Conservation (phyloP, 2,888 invertebrate genomes). For the Phragmatobia fuliginosa region DNA sequence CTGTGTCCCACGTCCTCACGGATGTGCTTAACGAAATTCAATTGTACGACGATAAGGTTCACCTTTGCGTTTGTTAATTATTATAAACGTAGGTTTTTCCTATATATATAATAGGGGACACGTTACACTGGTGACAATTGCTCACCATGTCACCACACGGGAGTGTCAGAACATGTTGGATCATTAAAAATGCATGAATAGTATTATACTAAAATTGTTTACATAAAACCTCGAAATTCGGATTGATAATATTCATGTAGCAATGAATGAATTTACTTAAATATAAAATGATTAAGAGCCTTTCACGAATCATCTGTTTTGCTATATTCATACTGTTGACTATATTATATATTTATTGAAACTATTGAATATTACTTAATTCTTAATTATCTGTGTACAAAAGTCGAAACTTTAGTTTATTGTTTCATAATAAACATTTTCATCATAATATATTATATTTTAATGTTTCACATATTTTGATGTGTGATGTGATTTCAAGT, state of each 20-base stretch:
- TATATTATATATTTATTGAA: too few relatives aligned
- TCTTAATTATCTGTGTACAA: not conserved
- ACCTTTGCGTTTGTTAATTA: slow-evolving; percentile 59
- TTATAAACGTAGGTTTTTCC: slow-evolving; percentile 58
- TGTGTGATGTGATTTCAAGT: too few relatives aligned
- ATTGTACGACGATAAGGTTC: slow-evolving; percentile 66
- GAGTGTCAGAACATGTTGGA: not conserved
- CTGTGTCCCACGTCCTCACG: slow-evolving; percentile 79
- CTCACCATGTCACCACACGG: not conserved
- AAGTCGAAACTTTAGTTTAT: not conserved
- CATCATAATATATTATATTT: too few relatives aligned
- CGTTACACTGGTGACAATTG: not conserved
- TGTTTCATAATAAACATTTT: too few relatives aligned
- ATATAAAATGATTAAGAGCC: too few relatives aligned
- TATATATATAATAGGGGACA: slow-evolving; percentile 26
- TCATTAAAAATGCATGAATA: not conserved
- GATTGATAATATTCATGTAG: too few relatives aligned
- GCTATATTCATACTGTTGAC: too few relatives aligned
- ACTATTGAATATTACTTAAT: too few relatives aligned
- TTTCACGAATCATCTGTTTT: too few relatives aligned
- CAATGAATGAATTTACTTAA: not conserved
- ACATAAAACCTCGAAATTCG: too few relatives aligned
- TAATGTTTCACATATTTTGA: not conserved
- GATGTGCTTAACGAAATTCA: slow-evolving; percentile 70
- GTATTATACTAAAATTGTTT: too few relatives aligned